These are phyloP conservation scores for Micrasema longulum DNA, from an alignment of 1,140 invertebrate species.

Conservation along the genomic window DNA sequence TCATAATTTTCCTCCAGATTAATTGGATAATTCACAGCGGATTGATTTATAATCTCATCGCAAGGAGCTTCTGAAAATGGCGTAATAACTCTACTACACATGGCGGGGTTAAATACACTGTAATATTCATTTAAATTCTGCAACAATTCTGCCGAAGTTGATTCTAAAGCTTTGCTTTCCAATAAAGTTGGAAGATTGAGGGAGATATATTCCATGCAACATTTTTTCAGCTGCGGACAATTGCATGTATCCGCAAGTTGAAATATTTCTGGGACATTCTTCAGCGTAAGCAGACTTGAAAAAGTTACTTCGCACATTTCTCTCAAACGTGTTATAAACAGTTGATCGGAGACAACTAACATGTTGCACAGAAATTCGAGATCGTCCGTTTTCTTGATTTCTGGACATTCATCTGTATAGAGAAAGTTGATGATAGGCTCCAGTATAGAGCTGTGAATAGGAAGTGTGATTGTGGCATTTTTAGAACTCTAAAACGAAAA, in stretches of 20 bases:
- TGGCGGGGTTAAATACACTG: slow-evolving; percentile 67
- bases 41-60: slow-evolving; percentile 68
- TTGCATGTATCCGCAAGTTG: slow-evolving; percentile 78
- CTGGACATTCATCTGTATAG: slow-evolving; percentile 73
- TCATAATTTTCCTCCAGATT: slow-evolving; percentile 61
- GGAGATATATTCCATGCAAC: slow-evolving; percentile 78
- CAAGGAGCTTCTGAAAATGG: slow-evolving; percentile 70
- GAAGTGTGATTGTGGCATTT: slow-evolving; percentile 64
- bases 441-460: slow-evolving; percentile 67
- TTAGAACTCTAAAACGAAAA: slow-evolving; percentile 63
- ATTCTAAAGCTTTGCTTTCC: slow-evolving; percentile 73
- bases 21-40: slow-evolving; percentile 64
- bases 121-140: slow-evolving; percentile 74
- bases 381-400: slow-evolving; percentile 69
- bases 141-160: slow-evolving; percentile 70
- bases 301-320: slow-evolving; percentile 77
- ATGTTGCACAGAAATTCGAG: slow-evolving; percentile 73
- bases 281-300: slow-evolving; percentile 72
- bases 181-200: slow-evolving; percentile 76
- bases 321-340: slow-evolving; percentile 74
- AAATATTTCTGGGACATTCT: slow-evolving; percentile 77
- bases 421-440: slow-evolving; percentile 75
- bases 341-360: slow-evolving; percentile 77
- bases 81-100: slow-evolving; percentile 72
- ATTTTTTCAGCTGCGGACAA: slow-evolving; percentile 73